Conservation (phyloP, 2,113 vertebrate genomes). For the Hippocampus zosterae region DNA sequence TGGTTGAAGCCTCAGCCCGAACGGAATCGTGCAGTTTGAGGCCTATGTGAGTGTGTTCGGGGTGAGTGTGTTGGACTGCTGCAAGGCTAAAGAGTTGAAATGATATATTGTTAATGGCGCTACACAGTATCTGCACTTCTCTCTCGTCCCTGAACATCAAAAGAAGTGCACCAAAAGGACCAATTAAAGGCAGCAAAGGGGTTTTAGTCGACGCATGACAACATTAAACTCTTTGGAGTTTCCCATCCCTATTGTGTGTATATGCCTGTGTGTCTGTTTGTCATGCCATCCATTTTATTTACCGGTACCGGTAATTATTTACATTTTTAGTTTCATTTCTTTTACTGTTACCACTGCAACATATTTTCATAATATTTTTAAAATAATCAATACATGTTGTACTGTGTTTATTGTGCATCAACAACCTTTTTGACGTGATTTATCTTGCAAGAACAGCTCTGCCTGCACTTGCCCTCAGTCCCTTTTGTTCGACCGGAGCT, state of each 20-base stretch:
- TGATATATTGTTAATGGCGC: slow-evolving; percentile 37
- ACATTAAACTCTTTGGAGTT: slow-evolving; percentile 29
- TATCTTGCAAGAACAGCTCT: slow-evolving; percentile 35
- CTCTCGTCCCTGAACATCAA: slow-evolving; percentile 54
- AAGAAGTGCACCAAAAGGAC: slow-evolving; percentile 56
- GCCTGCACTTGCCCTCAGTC: slow-evolving; percentile 35
- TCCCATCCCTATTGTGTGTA: not conserved
- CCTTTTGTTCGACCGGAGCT: slow-evolving; percentile 27
- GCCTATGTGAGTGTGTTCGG: slow-evolving; percentile 4
- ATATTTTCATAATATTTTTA: slow-evolving; percentile 50
- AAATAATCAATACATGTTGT: slow-evolving; percentile 4
- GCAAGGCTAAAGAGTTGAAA: slow-evolving; percentile 32
- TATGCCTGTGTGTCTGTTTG: too few species aligned
- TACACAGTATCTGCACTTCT: slow-evolving; percentile 40
- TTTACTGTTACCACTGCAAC: slow-evolving; percentile 5
- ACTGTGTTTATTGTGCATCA: slow-evolving; percentile 47
- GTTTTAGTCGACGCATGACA: slow-evolving; percentile 45
- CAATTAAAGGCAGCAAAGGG: slow-evolving; percentile 58
- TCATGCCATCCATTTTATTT: slow-evolving; percentile 1
- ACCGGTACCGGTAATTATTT: too few species aligned
- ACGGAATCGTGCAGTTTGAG: not conserved
- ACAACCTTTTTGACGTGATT: slow-evolving; percentile 45
- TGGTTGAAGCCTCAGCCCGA: slow-evolving; percentile 24
- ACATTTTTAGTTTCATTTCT: slow-evolving; percentile 29
- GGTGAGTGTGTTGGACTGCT: slow-evolving; percentile 29